Base-by-base conservation (phyloP, 2,797 vertebrate species). In the Rhinogobio ventralis region DNA sequence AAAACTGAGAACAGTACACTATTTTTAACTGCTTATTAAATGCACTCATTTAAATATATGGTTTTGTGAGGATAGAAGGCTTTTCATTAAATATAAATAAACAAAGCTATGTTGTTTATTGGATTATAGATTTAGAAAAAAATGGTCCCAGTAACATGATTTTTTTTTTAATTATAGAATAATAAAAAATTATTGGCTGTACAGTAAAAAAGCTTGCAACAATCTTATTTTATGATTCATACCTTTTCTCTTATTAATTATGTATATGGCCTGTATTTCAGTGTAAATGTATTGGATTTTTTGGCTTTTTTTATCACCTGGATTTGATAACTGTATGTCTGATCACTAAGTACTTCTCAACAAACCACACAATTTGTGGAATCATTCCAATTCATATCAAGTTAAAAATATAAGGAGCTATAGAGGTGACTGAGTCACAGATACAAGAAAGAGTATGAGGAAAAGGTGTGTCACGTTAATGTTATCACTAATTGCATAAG, bases 401-500 rank as follows among this genome's bases (percentile, higher is more conserved):
- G 30, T 10, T 20, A 5, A 11, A 64, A 28, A 36, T 66, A 0
- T 19, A 66, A 33, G 33, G 57, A 7, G 13, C 25, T 28, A 60
- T 15, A 60, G 57, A 62, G 57, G 2, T 28, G 57, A 62, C 60
- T 28, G 7, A 28, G 60, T 28, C 6, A 28, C 25, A 30, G 25
- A 15, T 14, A 17, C 14, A 30, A 67, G 57, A n/a, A 76, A 75
- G 42, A n/a, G 45, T 77, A 51, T 71, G 62, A 55, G 79, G 75
- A 83, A 69, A 76, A 57, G 51, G 68, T 57, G 51, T 75, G 62
- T 45, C 64, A 14, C 62, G 67, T 73, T 60, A 81, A 30, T 46
- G 11, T 30, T 55, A 55, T 49, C 67, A 7, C 23, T 79, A 72
- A 80, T 5, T 76, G 13, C 62, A 68, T 20, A 80, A 55, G 53